Evolutionary conservation across 2,113 vertebrate genomes (phyloP).

Genomic region (Toxotes chatareus): DNA sequence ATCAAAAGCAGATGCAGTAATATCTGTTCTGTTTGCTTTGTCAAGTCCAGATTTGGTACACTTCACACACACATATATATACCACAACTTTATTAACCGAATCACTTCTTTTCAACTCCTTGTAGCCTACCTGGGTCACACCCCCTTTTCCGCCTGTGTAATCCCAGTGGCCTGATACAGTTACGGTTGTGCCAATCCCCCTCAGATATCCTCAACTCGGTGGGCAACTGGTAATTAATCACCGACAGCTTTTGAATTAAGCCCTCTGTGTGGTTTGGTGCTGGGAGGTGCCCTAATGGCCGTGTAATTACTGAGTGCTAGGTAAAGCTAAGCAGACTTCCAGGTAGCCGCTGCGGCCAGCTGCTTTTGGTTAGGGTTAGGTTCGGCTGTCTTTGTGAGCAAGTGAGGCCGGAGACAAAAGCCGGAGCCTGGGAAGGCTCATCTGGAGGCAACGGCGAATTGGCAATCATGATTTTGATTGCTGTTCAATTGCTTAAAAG

Average conservation of each 20-base stretch:
- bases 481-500: conserved; percentile 48
- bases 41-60: conserved; percentile 35
- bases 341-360: conserved; percentile 74
- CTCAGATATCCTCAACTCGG: conserved; percentile 61
- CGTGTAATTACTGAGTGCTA: conserved; percentile 78
- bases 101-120: conserved; percentile 49
- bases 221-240: conserved; percentile 76
- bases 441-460: conserved; percentile 30
- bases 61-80: conserved; percentile 17
- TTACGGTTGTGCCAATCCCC: conserved; percentile 68
- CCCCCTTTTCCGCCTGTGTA: conserved; percentile 23
- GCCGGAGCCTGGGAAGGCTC: conserved; percentile 45
- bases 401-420: conserved; percentile 35
- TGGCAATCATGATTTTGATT: conserved; percentile 48
- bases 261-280: conserved; percentile 76
- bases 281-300: conserved; percentile 69
- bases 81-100: conserved; percentile 22
- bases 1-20: conserved; percentile 20
- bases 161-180: conserved; percentile 62
- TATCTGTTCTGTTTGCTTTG: conserved; percentile 19
- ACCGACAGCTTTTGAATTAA: conserved; percentile 70
- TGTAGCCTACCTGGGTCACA: conserved; percentile 26
- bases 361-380: conserved; percentile 76
- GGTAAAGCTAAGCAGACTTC: conserved; percentile 79
- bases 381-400: conserved; percentile 33